phyloP scores from a whole-genome alignment of 2,888 invertebrate species.

The Leucophenga montana region DNA sequence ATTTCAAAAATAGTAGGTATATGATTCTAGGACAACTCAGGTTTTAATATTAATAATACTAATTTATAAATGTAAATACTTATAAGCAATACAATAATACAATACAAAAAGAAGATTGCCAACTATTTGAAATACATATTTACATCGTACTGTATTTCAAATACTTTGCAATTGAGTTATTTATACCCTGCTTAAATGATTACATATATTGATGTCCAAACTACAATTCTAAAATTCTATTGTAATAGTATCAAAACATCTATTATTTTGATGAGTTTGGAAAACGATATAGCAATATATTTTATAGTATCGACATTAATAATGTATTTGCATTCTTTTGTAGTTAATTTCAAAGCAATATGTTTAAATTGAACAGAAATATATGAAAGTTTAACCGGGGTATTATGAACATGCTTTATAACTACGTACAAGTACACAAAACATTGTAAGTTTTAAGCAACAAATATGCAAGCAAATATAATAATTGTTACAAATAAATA shows the following conservation, averaged over 20 bases:
- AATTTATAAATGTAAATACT: conserved; percentile 31
- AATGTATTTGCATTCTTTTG: too few species aligned
- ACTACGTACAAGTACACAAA: not conserved
- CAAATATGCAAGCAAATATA: not conserved
- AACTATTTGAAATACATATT: conserved; percentile 39
- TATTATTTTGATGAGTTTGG: not conserved
- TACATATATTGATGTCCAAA: not conserved
- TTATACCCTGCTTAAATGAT: too few species aligned
- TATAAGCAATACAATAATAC: conserved; percentile 56
- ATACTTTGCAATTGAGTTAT: conserved; percentile 32
- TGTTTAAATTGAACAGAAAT: too few species aligned
- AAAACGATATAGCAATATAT: not conserved
- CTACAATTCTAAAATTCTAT: too few species aligned
- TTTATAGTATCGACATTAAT: too few species aligned
- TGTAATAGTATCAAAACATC: not conserved
- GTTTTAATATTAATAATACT: conserved; percentile 48
- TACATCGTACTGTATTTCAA: conserved; percentile 25
- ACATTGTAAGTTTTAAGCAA: not conserved
- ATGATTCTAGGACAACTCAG: conserved; percentile 56
- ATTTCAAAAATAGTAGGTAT: not conserved
- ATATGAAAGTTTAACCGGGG: too few species aligned
- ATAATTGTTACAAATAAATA: not conserved
- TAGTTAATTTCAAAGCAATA: too few species aligned
- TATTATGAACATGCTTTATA: too few species aligned
- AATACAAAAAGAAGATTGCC: conserved; percentile 46